Base-by-base conservation (phyloP, 2,797 vertebrate species). In the Bryconaethiops microstoma region DNA sequence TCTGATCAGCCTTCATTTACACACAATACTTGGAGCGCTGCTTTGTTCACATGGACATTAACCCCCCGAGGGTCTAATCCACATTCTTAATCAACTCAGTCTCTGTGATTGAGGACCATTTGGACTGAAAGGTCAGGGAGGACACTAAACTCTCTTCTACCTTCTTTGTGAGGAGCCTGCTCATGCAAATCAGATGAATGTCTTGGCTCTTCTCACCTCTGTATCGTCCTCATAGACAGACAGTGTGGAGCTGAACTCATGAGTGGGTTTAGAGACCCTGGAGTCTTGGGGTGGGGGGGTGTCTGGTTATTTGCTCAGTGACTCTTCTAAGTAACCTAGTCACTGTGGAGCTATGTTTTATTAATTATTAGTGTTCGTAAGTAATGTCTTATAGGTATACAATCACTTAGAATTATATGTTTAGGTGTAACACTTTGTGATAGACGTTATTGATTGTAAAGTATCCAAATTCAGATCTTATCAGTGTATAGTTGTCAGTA, bases 71-170 rank as follows among this genome's bases (percentile, higher is more conserved):
- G 63, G 21, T 48, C 67, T 45, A 17, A 72, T 23, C 16, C 23
- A 10, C 35, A 19, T 45, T 50, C 64, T 68, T 81, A 52, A 84
- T 74, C 59, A 75, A 72, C 54, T 64, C 81, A 75, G 71, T 64
- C 14, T 29, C 21, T 23, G 39, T 54, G 68, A 57, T 80, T 86
- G 78, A 80, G 3, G 48, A 13, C 13, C 13, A 4, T 52, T 60
- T 7, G 8, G 16, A 21, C 54, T 80, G 8, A 69, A 80, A 73
- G 73, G 59, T 63, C 54, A 76, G 40, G 72, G 60, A 45, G 42
- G 8, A 1, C 50, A 21, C 67, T 35, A 6, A 29, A 35, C 48
- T 70, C 52, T 48, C 42, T 19, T 40, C 35, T 42, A 5, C 14
- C 50, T 64, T 59, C 50, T 71, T 69, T 67, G 52, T 76, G 35